A percentile compares a stretch with the other conserved stretches of the same genome.
Evolutionary conservation across 2,888 invertebrate species (phyloP).

Genomic region (Phengaris alcon): DNA sequence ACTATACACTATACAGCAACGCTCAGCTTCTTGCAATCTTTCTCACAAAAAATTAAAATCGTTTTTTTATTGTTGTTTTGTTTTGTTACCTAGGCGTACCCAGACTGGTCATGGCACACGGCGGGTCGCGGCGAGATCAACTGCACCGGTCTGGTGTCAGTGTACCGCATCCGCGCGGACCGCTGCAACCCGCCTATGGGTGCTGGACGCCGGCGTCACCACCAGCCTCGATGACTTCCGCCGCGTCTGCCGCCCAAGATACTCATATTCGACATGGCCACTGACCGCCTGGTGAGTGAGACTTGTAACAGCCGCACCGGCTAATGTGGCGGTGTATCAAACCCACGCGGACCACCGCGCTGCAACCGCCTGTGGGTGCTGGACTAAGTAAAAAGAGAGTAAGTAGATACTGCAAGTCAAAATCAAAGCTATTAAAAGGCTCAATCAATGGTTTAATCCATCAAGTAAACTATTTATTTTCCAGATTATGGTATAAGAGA

Average conservation of each 20-base stretch:
- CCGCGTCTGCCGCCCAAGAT: conserved; percentile 87
- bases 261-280: conserved; percentile 87
- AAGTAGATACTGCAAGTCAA: too few relatives aligned
- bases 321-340: conserved; percentile 50
- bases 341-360: conserved; percentile 87
- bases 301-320: too few relatives aligned
- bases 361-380: conserved; percentile 91
- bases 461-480: neutral
- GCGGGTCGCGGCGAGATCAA: conserved; percentile 84
- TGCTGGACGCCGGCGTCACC: conserved; percentile 87
- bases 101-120: conserved; percentile 88
- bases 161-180: conserved; percentile 80
- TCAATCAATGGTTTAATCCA: neutral
- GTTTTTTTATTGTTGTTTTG: neutral
- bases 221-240: conserved; percentile 84
- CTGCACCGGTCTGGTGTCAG: conserved; percentile 88
- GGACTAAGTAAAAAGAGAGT: conserved; percentile 69
- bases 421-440: too few relatives aligned
- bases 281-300: conserved; percentile 81
- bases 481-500: neutral
- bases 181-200: conserved; percentile 85
- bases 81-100: conserved; percentile 78
- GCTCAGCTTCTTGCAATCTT: too few relatives aligned
- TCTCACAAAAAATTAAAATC: too few relatives aligned
- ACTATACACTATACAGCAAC: too few relatives aligned